Conservation (phyloP, 1,140 invertebrate species). For the Helicoverpa armigera region DNA sequence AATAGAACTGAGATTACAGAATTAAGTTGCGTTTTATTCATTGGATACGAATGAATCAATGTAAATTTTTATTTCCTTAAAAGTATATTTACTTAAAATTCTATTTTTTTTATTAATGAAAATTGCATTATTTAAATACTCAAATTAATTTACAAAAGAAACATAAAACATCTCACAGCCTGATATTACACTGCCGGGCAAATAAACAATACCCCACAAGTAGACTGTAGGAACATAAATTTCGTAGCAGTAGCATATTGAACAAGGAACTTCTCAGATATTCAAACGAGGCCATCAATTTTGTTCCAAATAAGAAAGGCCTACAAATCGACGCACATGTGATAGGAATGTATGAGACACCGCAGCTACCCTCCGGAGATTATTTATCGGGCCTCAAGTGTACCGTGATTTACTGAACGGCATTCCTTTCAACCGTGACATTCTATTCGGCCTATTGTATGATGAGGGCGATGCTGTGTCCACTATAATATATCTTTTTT, state of each 20-base stretch:
- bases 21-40: too few relatives aligned
- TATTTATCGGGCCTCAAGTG: conserved; percentile 43
- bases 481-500: background rate
- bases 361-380: background rate
- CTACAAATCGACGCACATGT: conserved; percentile 34
- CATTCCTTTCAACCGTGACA: conserved; percentile 2
- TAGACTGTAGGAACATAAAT: conserved; percentile 8
- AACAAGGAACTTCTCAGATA: conserved; percentile 26
- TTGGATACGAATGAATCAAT: background rate
- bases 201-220: background rate
- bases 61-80: too few relatives aligned
- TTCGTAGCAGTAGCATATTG: conserved; percentile 8
- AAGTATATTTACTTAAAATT: too few relatives aligned
- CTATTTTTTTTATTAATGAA: background rate
- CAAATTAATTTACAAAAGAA: too few relatives aligned
- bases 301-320: conserved; percentile 41
- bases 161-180: background rate
- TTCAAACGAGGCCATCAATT: conserved; percentile 47
- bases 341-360: conserved; percentile 23
- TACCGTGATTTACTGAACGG: conserved; percentile 37
- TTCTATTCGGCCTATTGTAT: background rate
- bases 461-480: background rate
- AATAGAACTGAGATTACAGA: too few relatives aligned
- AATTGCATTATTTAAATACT: background rate
- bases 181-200: background rate